Percentiles rank a stretch among this genome's conserved stretches.
Evolutionary conservation across 92 coral and sea anemone species (phyloP).

Genomic region (Desmophyllum pertusum): DNA sequence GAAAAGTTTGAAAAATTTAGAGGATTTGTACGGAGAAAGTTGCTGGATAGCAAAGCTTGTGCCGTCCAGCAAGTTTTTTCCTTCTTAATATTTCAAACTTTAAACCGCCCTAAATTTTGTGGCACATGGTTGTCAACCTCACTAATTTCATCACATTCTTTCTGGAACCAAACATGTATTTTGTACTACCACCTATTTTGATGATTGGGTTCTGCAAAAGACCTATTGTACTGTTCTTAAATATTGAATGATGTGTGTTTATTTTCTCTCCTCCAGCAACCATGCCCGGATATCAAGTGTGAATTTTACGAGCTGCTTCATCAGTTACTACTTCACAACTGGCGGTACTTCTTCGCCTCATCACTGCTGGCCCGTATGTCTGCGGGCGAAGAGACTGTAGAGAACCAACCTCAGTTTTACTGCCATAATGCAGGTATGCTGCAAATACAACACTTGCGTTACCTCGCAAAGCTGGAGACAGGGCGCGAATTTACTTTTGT

Average conservation of each 20-base stretch:
- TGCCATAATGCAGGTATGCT: constrained; percentile 85
- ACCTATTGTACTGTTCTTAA: background rate
- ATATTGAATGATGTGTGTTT: background rate
- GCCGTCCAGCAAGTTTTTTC: too few relatives aligned
- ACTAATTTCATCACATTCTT: too few relatives aligned
- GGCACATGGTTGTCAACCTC: too few relatives aligned
- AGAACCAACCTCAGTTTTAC: constrained; percentile 93
- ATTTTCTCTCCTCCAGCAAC: constrained; percentile 61
- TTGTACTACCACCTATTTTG: background rate
- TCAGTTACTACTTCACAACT: constrained; percentile 92
- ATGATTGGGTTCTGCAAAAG: background rate
- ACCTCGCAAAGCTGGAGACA: background rate
- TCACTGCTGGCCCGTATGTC: constrained; percentile 80
- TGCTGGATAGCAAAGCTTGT: too few relatives aligned
- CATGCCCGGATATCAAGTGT: constrained; percentile 94
- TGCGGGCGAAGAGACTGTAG: constrained; percentile 82
- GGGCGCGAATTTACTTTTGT: background rate
- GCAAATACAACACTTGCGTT: background rate
- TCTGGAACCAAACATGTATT: too few relatives aligned
- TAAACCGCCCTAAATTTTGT: too few relatives aligned
- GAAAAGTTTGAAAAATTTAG: too few relatives aligned
- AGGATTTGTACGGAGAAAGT: too few relatives aligned
- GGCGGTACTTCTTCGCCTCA: constrained; percentile 97
- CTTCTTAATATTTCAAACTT: too few relatives aligned
- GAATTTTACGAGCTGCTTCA: constrained; percentile 94